Evolutionary conservation across 2,888 invertebrate species (phyloP).

Genomic region (Standfussiana lucernea): DNA sequence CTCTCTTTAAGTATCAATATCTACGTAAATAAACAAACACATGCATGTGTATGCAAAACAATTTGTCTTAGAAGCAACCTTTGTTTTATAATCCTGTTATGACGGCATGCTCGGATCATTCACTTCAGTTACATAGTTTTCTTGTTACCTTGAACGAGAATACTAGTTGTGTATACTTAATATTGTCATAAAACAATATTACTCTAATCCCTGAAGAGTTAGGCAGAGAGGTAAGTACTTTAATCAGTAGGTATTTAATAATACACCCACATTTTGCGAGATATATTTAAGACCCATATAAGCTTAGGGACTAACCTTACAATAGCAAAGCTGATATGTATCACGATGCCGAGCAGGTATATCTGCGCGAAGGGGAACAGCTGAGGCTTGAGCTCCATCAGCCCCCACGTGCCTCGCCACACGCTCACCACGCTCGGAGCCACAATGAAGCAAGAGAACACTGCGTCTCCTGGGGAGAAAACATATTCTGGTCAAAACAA

Average conservation of each 20-base stretch:
- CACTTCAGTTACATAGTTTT: slow-evolving; percentile 21
- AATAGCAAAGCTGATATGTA: slow-evolving; percentile 91
- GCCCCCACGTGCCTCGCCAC: slow-evolving; percentile 96
- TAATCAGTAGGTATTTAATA: too few species aligned
- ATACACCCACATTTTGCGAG: too few species aligned
- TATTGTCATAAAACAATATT: too few species aligned
- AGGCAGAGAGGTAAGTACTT: neutral
- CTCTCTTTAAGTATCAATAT: too few species aligned
- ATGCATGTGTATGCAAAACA: neutral
- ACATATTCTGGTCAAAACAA: neutral
- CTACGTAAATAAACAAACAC: slow-evolving; percentile 7
- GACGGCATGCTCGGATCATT: neutral
- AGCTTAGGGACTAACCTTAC: slow-evolving; percentile 78
- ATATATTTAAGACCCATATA: too few species aligned
- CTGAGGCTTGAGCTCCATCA: slow-evolving; percentile 93
- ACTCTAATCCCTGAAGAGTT: neutral
- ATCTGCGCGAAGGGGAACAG: slow-evolving; percentile 89
- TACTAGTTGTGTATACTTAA: neutral
- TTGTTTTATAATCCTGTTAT: slow-evolving; percentile 52
- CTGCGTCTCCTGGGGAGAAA: slow-evolving; percentile 77
- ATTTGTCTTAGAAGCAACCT: slow-evolving; percentile 38
- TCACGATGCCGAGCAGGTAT: slow-evolving; percentile 87
- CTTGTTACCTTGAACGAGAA: slow-evolving; percentile 33
- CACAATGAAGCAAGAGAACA: slow-evolving; percentile 87
- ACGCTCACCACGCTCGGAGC: slow-evolving; percentile 95